Conservation (phyloP, 2,888 invertebrate genomes). For the Polyommatus icarus region DNA sequence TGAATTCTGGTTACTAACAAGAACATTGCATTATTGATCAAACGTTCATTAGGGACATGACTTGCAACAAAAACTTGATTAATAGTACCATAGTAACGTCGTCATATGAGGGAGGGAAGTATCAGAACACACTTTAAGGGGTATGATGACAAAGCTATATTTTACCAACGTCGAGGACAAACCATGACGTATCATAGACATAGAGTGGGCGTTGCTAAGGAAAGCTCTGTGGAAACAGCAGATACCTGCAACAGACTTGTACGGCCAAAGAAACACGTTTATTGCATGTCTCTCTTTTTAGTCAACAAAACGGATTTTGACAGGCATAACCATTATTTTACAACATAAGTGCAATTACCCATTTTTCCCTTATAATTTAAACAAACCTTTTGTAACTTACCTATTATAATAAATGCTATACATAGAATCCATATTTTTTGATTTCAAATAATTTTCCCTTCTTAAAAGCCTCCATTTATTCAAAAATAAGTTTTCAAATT, state of each 20-base stretch:
- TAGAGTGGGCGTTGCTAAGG: not conserved
- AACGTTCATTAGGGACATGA: constrained; percentile 5
- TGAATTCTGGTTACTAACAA: constrained; percentile 3
- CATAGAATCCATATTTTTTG: too few species aligned
- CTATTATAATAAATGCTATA: too few species aligned
- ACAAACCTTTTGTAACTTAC: too few species aligned
- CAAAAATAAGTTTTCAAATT: too few species aligned
- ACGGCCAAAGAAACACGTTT: too few species aligned
- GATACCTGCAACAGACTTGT: not conserved
- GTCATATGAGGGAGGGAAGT: constrained; percentile 10
- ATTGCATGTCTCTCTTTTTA: not conserved
- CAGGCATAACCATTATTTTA: too few species aligned
- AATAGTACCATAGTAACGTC: constrained; percentile 6
- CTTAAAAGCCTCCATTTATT: too few species aligned
- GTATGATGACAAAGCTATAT: not conserved
- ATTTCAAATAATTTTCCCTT: too few species aligned
- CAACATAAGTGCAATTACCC: too few species aligned
- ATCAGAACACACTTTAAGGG: constrained; percentile 7
- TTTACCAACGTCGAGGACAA: not conserved
- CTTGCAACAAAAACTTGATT: constrained; percentile 13
- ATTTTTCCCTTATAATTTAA: too few species aligned
- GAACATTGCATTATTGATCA: not conserved
- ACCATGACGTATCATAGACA: not conserved
- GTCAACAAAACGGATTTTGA: too few species aligned
- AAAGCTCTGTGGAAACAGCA: not conserved